phyloP scores from a whole-genome alignment of 2,888 invertebrate genomes.

The Scaptomyza parva region DNA sequence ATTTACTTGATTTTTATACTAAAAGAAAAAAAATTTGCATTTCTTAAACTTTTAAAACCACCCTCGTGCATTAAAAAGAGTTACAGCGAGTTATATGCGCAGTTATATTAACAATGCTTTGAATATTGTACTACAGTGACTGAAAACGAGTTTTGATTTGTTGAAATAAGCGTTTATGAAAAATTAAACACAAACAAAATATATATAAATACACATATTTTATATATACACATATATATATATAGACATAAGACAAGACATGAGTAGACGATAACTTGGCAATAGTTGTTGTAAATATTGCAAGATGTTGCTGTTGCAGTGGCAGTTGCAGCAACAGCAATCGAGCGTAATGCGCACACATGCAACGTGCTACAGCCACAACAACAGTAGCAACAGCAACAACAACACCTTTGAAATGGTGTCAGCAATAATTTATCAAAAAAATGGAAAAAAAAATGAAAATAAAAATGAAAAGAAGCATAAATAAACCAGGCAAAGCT shows the following conservation, averaged over 20 bases:
- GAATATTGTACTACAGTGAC: slow-evolving; percentile 48
- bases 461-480: slow-evolving; percentile 47
- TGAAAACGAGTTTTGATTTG: slow-evolving; percentile 71
- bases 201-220: slow-evolving; percentile 19
- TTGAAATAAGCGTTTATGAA: slow-evolving; percentile 63
- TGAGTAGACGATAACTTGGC: slow-evolving; percentile 50
- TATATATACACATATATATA: slow-evolving; percentile 5
- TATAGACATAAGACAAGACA: slow-evolving; percentile 18
- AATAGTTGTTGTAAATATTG: slow-evolving; percentile 60
- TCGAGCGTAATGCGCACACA: slow-evolving; percentile 74
- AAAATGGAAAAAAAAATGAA: slow-evolving; percentile 39
- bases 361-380: slow-evolving; percentile 61
- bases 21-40: too few species aligned
- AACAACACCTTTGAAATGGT: slow-evolving; percentile 63
- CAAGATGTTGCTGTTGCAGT: slow-evolving; percentile 56
- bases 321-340: slow-evolving; percentile 67
- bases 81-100: slow-evolving; percentile 55
- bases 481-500: slow-evolving; percentile 65
- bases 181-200: slow-evolving; percentile 43
- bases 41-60: background rate
- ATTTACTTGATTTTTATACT: too few species aligned
- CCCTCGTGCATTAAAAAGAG: slow-evolving; percentile 49
- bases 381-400: slow-evolving; percentile 44
- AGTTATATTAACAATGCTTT: slow-evolving; percentile 62
- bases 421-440: slow-evolving; percentile 69